Base-by-base conservation (phyloP, 2,888 invertebrate genomes). In the Erynnis tages region DNA sequence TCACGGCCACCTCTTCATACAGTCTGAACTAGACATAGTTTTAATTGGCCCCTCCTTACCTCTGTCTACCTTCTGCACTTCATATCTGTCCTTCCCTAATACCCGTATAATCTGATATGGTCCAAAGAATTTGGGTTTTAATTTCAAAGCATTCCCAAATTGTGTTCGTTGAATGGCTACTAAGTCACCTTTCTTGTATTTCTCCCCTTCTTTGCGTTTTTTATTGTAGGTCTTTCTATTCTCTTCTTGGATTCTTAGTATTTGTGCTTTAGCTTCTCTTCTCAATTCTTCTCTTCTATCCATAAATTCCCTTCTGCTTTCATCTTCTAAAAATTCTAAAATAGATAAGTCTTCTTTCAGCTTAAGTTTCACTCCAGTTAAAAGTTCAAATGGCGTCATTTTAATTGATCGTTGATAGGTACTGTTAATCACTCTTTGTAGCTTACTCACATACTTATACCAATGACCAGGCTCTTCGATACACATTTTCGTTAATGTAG, bases 401-500 rank as follows among this genome's bases (percentile, higher is more conserved):
- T 34, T 34, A 16, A 34, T 34, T 34, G 34, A 47, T 47, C 38
- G 10, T 21, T 38, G 38, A 38, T 38, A 38, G 1, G 38, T 38
- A 8, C 37, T 38, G 2, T 47, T 34, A 25, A 35, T 35, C 16
- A 35, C 35, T 14, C 47, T 35, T 23, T 47, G 21, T 25, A 25
- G 4, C 25, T 23, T 11, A 37, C 47, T 47, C 7, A 47, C 47
- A 47, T 47, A 10, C 27, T 47, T 47, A 11, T 47, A 47, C 47
- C 47, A 47, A 10, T 47, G 35, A 35, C 25, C 2, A 10, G 47
- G 47, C 4, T 34, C 16, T 34, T 34, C 34, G 16, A 34, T 34
- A 5, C 34, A 34, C 34, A 34, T 34, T 5, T 34, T 34, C 16
- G 34, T 34, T 4, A 34, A 4, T 1, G 16, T 16, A 16, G 34